phyloP scores from a whole-genome alignment of 2,888 invertebrate species.

The Heteromyza rotundicornis region DNA sequence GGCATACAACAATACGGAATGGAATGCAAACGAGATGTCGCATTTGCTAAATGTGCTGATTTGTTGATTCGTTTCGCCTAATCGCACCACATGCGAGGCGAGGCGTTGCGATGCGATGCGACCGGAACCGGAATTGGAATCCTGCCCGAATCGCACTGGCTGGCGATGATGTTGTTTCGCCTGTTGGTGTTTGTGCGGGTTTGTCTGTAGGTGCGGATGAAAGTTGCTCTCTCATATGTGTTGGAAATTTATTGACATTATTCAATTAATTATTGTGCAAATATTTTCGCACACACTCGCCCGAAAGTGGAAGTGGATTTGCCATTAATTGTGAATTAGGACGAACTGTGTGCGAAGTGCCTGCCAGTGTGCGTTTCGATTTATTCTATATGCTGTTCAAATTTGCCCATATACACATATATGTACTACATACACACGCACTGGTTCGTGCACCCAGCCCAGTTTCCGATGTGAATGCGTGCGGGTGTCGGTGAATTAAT shows the following conservation, averaged over 20 bases:
- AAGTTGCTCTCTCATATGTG: slow-evolving; percentile 51
- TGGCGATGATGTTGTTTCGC: slow-evolving; percentile 30
- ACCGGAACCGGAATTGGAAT: neutral
- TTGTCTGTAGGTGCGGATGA: slow-evolving; percentile 26
- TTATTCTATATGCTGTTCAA: neutral
- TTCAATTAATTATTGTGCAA: slow-evolving; percentile 61
- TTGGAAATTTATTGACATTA: slow-evolving; percentile 60
- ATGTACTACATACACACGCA: too few species aligned
- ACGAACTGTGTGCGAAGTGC: slow-evolving; percentile 34
- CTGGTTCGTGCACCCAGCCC: too few species aligned
- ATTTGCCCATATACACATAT: too few species aligned
- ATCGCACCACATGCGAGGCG: slow-evolving; percentile 47
- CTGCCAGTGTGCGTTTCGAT: slow-evolving; percentile 13
- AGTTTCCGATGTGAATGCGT: neutral
- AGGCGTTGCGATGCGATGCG: slow-evolving; percentile 19
- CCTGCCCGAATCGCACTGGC: neutral
- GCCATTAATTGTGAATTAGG: slow-evolving; percentile 60
- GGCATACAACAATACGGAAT: too few species aligned
- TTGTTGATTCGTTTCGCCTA: slow-evolving; percentile 60
- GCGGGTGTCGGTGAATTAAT: slow-evolving; percentile 45
- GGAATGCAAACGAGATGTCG: slow-evolving; percentile 38
- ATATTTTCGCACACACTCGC: slow-evolving; percentile 45
- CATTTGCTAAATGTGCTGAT: slow-evolving; percentile 60
- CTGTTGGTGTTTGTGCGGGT: slow-evolving; percentile 30
- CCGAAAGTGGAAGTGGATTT: slow-evolving; percentile 47